Conservation (phyloP, 2,113 vertebrate species). For the Ageneiosus marmoratus region DNA sequence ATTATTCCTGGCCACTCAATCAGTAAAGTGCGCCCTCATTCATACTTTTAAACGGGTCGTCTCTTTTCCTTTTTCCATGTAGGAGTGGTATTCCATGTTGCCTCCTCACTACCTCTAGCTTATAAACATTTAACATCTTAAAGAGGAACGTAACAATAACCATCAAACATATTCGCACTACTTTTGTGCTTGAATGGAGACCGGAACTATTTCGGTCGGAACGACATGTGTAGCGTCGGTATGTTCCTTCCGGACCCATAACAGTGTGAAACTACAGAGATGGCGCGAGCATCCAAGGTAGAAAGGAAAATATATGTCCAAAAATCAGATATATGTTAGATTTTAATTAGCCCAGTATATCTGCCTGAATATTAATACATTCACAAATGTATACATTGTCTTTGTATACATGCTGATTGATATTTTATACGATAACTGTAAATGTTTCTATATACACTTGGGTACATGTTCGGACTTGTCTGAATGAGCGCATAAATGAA, state of each 20-base stretch:
- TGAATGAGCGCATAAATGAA: background rate
- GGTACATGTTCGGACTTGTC: slow-evolving; percentile 1
- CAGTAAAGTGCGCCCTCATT: no score
- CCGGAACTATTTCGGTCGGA: slow-evolving; percentile 25
- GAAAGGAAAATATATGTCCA: background rate
- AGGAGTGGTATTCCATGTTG: no score
- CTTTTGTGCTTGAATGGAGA: background rate
- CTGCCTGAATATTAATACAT: background rate
- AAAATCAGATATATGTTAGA: background rate
- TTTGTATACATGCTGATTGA: background rate
- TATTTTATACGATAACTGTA: background rate
- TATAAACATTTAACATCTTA: no score
- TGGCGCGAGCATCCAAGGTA: slow-evolving; percentile 69
- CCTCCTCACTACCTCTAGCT: no score
- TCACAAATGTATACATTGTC: background rate
- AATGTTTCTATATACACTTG: background rate
- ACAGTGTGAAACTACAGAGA: slow-evolving; percentile 58
- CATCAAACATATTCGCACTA: background rate
- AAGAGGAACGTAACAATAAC: no score
- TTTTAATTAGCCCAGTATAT: background rate
- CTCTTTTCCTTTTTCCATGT: no score
- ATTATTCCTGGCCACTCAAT: no score
- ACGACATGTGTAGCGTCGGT: background rate
- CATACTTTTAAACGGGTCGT: no score
- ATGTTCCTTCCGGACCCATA: slow-evolving; percentile 65